These are phyloP conservation scores for Smutsia temminckii DNA, from an alignment of 2,797 vertebrate genomes.

Conservation along the genomic window DNA sequence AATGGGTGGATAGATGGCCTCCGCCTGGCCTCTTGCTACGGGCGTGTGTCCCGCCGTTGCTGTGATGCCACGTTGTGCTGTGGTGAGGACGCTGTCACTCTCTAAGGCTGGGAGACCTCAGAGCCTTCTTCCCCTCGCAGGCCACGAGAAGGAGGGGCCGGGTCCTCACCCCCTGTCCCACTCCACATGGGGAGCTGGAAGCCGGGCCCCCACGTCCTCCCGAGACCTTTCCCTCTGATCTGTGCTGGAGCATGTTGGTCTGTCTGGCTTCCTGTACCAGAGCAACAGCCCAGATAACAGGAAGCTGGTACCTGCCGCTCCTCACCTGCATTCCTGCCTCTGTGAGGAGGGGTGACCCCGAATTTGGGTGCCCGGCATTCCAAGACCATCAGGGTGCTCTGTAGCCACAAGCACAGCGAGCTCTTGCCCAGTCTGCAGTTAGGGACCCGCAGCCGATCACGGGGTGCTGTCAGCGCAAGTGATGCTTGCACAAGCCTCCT, in stretches of 20 bases:
- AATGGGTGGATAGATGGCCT: rapidly evolving
- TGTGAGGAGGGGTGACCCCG: rapidly evolving
- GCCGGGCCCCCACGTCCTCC: rapidly evolving
- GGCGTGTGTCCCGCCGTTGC: too few species aligned
- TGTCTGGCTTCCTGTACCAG: too few species aligned
- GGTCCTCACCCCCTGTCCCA: rapidly evolving
- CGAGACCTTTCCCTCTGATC: rapidly evolving
- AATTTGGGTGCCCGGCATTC: too few species aligned
- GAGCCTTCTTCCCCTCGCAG: background rate
- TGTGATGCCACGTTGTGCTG: rapidly evolving
- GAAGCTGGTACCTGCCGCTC: background rate
- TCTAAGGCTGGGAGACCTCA: background rate
- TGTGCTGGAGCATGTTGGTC: background rate
- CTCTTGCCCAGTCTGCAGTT: too few species aligned
- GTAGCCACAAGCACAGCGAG: rapidly evolving
- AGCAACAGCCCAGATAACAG: background rate
- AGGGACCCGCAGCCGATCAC: too few species aligned
- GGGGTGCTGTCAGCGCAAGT: too few species aligned
- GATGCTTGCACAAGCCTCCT: background rate
- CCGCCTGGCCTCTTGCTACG: rapidly evolving
- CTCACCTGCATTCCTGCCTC: background rate
- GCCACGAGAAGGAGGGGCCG: background rate
- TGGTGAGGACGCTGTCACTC: rapidly evolving
- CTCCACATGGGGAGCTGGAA: background rate
- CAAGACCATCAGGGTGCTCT: rapidly evolving